Base-by-base conservation (phyloP, 2,797 vertebrate species). In the Poecilia gillii region DNA sequence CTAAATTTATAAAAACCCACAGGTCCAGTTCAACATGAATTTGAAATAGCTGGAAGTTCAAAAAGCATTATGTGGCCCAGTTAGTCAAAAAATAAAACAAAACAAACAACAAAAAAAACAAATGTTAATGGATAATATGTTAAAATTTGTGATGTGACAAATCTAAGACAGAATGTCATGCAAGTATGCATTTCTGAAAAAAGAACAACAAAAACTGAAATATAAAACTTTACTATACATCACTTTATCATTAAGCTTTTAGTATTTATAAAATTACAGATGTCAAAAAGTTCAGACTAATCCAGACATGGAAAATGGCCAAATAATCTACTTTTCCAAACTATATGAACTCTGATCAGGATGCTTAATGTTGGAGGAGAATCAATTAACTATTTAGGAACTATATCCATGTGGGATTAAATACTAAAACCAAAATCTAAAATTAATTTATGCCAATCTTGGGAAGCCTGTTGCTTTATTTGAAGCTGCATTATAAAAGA, bases 371-470 rank as follows among this genome's bases (percentile, higher is more conserved):
- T 79, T 72, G 68, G 84, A 86, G 57, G 9, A 53, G 49, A 80
- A 81, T 85, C 79, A 77, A 84, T 79, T 85, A 55, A 64, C 78
- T 81, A 84, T 85, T 86, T 85, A 73, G 79, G 71, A 82, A 80
- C 80, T 47, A 71, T 73, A 81, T 83, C 79, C 68, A 84, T 78
- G 89, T 78, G 80, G 83, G 91, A 89, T 87, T 75, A 73, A 85
- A 85, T 70, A 83, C 23, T 81, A 83, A 86, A 73, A 77, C 23
- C 8, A 75, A 72, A 82, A 83, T 62, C 86, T 77, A 57, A 79
- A 46, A 75, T 36, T 36, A 68, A 66, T 66, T 36, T 66, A 20
- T 39, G 18, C 31, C 14, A 33, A 66, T 23, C 14, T 33, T 33
- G 62, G 62, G 18, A 39, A 36, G 3, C 1, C 55, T 28, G n/a